These are phyloP conservation scores for Collichthys lucidus DNA, from an alignment of 2,113 vertebrate genomes.

Conservation along the genomic window DNA sequence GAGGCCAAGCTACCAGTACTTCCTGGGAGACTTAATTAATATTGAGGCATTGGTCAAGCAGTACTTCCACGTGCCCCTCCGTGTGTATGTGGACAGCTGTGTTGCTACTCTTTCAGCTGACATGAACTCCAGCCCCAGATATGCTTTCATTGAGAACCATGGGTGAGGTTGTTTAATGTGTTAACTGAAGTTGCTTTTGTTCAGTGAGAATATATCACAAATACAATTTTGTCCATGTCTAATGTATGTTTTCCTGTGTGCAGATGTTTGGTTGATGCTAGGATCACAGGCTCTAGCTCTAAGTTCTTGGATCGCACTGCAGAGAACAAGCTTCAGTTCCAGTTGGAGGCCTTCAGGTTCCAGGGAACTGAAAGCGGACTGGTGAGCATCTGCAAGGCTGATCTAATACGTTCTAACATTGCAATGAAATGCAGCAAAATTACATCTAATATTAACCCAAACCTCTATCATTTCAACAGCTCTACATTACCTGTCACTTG, in stretches of 20 bases:
- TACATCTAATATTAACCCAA: not conserved
- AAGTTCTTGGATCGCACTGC: slow-evolving; percentile 64
- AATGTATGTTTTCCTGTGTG: not conserved
- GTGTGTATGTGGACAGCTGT: slow-evolving; percentile 79
- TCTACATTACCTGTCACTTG: slow-evolving; percentile 81
- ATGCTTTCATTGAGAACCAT: slow-evolving; percentile 77
- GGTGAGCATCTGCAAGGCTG: slow-evolving; percentile 37
- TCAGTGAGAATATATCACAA: not conserved
- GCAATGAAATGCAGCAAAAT: not conserved
- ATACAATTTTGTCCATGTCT: not conserved
- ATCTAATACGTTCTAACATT: not conserved
- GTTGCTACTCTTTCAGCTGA: slow-evolving; percentile 71
- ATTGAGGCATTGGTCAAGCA: slow-evolving; percentile 74
- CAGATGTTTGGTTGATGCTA: slow-evolving; percentile 80
- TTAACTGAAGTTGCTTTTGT: not conserved
- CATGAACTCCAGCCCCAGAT: slow-evolving; percentile 62
- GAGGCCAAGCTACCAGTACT: slow-evolving; percentile 71
- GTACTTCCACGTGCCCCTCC: slow-evolving; percentile 74
- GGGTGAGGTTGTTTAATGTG: slow-evolving; percentile 65
- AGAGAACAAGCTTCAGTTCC: slow-evolving; percentile 73
- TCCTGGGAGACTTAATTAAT: slow-evolving; percentile 72
- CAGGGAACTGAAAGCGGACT: slow-evolving; percentile 4
- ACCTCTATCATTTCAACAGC: slow-evolving; percentile 45
- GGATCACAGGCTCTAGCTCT: slow-evolving; percentile 70
- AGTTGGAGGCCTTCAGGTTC: slow-evolving; percentile 81